Evolutionary conservation across 2,888 invertebrate genomes (phyloP).

Genomic region (Linhomoeus sp.): DNA sequence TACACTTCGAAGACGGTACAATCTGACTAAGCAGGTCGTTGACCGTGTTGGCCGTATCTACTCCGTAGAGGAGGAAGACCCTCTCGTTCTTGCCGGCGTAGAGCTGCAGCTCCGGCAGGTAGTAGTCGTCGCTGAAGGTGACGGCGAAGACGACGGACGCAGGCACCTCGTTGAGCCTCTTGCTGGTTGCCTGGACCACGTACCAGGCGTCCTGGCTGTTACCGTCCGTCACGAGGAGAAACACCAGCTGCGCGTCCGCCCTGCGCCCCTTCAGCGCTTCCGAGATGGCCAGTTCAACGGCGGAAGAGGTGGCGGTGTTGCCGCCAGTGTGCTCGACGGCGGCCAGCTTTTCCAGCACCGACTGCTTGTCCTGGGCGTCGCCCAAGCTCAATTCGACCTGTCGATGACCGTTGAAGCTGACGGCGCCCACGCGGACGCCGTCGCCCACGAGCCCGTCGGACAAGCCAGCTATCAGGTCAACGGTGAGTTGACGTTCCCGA

Average conservation of each 20-base stretch:
- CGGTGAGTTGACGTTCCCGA: slow-evolving; percentile 12
- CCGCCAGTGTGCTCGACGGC: not conserved
- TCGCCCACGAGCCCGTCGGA: not conserved
- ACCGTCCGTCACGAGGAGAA: slow-evolving; percentile 16
- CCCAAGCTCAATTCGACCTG: not conserved
- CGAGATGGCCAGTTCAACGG: not conserved
- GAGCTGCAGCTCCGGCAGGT: slow-evolving; percentile 1
- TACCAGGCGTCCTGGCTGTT: slow-evolving; percentile 11
- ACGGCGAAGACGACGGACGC: slow-evolving; percentile 1
- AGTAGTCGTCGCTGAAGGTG: slow-evolving; percentile 1
- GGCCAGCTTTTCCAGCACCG: too few species aligned
- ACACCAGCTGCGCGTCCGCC: slow-evolving; percentile 10
- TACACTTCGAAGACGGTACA: too few species aligned
- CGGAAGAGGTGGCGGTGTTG: not conserved
- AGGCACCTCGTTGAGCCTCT: slow-evolving; percentile 2
- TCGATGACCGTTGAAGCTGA: slow-evolving; percentile 3
- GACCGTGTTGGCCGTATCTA: too few species aligned
- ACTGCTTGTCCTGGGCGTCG: too few species aligned
- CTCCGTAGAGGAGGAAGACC: too few species aligned
- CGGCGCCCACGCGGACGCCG: not conserved
- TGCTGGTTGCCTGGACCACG: slow-evolving; percentile 7
- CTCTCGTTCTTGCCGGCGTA: not conserved
- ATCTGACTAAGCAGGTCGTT: too few species aligned
- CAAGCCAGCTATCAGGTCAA: slow-evolving; percentile 12
- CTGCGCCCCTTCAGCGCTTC: slow-evolving; percentile 6